Base-by-base conservation (phyloP, 1,140 invertebrate species). In the Procambarus clarkii region DNA sequence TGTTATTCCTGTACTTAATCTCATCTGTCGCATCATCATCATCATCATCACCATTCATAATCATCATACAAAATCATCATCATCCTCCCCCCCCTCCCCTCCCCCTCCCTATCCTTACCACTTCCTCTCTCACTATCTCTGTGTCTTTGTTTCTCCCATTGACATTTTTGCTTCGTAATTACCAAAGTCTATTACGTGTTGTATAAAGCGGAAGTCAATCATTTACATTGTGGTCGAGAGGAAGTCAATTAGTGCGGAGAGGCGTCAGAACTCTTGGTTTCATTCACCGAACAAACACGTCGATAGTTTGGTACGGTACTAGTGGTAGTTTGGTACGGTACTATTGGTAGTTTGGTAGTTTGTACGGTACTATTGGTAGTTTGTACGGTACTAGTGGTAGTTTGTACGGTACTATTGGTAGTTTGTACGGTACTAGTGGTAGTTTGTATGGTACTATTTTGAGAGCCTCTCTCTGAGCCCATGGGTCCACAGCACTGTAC, bases 61-160 rank as follows among this genome's bases (percentile, higher is more conserved):
- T 60, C 21, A 24, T 9, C 8, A 34, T 5, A 46, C 24, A 21
- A 13, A n/a, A n/a, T 18, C 80, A 34, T 82, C 18, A 54, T 69
- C 69, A 54, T 69, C 34, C 50, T 69, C 81, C 45, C 58, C 24
- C 11, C 60, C 24, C 58, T 69, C 60, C 34, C 80, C 24, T 54
- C 80, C 54, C 45, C 81, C 81, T 74, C 69, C 24, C 69, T 21
- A 69, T 45, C 24, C 81, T 69, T 24, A 13, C 44, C 9, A 54
- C 34, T 83, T 58, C 60, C 50, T 60, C 50, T 18, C 45, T 46
- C 24, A 69, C 58, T 45, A 82, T 54, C n/a, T 83, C 81, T 58
- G 58, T 45, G 48, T 69, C 81, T 69, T 83, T 83, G 81, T 83
- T 83, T 83, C 13, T 69, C 24, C 24, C 45, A 69, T 69, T 69